Conservation (phyloP, 2,113 vertebrate species). For the Aleadryas rufinucha region DNA sequence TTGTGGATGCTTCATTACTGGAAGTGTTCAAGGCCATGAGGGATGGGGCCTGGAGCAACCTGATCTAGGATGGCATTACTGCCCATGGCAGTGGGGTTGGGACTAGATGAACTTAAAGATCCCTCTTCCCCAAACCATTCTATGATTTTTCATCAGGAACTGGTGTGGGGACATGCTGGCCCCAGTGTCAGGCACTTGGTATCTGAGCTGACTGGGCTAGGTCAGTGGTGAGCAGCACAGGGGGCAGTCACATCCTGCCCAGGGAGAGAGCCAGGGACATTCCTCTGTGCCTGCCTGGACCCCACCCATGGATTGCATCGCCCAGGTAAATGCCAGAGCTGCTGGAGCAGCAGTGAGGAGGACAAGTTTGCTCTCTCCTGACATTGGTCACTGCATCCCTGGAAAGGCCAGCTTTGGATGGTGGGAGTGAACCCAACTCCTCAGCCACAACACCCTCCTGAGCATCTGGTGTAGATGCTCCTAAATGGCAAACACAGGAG, state of each 20-base stretch:
- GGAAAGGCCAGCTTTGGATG: background rate
- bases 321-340: background rate
- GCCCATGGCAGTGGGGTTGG: background rate
- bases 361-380: background rate
- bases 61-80: background rate
- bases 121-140: background rate
- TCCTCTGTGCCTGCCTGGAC: accelerated
- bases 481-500: background rate
- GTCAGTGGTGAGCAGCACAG: background rate
- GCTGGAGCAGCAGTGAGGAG: background rate
- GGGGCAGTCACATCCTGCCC: background rate
- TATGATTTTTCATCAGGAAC: background rate
- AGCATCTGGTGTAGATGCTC: background rate
- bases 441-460: background rate
- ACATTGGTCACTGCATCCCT: background rate
- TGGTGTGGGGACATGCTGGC: background rate
- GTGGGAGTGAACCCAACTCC: background rate
- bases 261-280: background rate
- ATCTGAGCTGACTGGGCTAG: background rate
- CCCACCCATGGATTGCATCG: background rate
- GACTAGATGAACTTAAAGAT: background rate
- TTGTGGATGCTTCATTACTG: background rate
- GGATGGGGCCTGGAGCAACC: background rate
- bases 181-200: accelerated
- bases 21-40: background rate